These are phyloP conservation scores for Dermatemys mawii DNA, from an alignment of 2,113 vertebrate species.

Conservation along the genomic window DNA sequence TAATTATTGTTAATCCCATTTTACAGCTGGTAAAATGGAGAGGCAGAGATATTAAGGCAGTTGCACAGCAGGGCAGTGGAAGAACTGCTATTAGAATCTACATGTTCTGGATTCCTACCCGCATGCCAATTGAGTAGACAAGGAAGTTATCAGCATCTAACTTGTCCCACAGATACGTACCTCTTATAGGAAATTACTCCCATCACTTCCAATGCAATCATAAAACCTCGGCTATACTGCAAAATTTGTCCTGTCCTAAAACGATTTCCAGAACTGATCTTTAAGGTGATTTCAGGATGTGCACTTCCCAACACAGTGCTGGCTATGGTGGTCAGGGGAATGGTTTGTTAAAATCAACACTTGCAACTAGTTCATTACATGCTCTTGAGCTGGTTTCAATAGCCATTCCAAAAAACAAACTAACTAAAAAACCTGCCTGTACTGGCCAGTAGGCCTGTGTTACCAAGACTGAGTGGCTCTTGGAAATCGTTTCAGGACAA, in stretches of 20 bases:
- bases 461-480: background rate
- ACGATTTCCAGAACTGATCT: background rate
- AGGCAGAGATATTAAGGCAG: background rate
- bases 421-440: background rate
- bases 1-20: background rate
- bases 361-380: background rate
- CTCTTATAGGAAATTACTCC: background rate
- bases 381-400: background rate
- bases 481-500: background rate
- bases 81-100: background rate
- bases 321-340: background rate
- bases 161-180: background rate
- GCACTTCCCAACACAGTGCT: background rate
- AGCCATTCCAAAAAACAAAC: background rate
- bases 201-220: background rate
- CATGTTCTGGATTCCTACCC: background rate
- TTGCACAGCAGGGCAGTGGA: background rate
- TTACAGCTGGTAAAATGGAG: background rate
- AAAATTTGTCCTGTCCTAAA: background rate
- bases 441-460: background rate
- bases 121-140: background rate
- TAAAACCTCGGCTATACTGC: background rate
- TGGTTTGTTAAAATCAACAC: background rate
- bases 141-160: background rate
- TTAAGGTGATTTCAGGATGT: accelerated